Evolutionary conservation across 1,140 invertebrate species (phyloP).

Genomic region (Heliothis subflexa): DNA sequence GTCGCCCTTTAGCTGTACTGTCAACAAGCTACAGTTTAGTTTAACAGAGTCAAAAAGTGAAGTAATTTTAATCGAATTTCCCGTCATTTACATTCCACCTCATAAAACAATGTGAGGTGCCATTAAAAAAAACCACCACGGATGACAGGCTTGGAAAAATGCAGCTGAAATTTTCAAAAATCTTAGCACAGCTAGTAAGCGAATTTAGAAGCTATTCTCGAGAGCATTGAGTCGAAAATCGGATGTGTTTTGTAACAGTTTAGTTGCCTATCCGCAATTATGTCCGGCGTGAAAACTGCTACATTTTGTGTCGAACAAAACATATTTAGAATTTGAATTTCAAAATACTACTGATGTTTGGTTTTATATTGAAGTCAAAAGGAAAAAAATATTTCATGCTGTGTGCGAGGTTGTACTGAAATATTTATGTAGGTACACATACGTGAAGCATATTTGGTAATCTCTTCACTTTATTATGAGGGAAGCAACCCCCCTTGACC

Average conservation of each 20-base stretch:
- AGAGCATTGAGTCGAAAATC: not conserved
- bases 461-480: too few species aligned
- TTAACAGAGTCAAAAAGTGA: too few species aligned
- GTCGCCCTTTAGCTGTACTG: too few species aligned
- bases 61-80: slow-evolving; percentile 7
- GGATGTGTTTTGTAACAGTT: slow-evolving; percentile 2
- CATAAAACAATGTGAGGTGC: slow-evolving; percentile 25
- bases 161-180: slow-evolving; percentile 34
- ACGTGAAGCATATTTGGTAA: too few species aligned
- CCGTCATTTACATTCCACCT: slow-evolving; percentile 25
- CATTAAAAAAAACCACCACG: slow-evolving; percentile 10
- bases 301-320: slow-evolving; percentile 36
- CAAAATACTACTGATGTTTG: not conserved
- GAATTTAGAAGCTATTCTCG: not conserved
- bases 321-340: slow-evolving; percentile 39
- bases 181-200: not conserved
- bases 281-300: slow-evolving; percentile 11
- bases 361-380: not conserved
- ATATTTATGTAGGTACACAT: too few species aligned
- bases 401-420: too few species aligned
- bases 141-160: slow-evolving; percentile 20
- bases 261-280: slow-evolving; percentile 26
- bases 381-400: not conserved
- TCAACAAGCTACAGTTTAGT: too few species aligned
- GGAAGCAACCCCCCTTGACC: too few species aligned